Conservation (phyloP, 1,140 invertebrate genomes). For the Anthonomus grandis region DNA sequence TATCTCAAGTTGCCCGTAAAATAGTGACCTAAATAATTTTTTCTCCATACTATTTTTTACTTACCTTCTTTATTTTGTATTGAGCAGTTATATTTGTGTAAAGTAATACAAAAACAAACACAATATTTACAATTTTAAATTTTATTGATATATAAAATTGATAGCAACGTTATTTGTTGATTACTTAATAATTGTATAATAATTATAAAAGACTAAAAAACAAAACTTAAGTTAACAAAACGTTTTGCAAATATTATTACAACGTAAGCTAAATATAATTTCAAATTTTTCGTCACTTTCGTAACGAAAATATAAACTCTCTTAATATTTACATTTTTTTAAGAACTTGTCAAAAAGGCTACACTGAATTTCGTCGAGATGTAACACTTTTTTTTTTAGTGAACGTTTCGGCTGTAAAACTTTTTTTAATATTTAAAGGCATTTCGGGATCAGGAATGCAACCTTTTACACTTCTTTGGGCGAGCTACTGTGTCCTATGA, state of each 20-base stretch:
- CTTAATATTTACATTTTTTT: slow-evolving; percentile 26
- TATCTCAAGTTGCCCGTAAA: too few relatives aligned
- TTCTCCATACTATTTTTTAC: too few relatives aligned
- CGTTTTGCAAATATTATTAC: slow-evolving; percentile 27
- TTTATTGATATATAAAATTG: slow-evolving; percentile 44
- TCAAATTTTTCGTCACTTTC: slow-evolving; percentile 20
- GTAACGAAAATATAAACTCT: slow-evolving; percentile 32
- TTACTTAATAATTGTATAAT: slow-evolving; percentile 34
- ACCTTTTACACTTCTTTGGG: too few relatives aligned
- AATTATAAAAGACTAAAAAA: slow-evolving; percentile 33
- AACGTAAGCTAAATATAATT: slow-evolving; percentile 33
- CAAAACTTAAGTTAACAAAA: slow-evolving; percentile 34
- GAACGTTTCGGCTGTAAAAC: slow-evolving; percentile 1
- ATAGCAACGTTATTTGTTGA: slow-evolving; percentile 39
- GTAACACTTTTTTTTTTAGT: neutral
- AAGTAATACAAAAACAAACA: too few relatives aligned
- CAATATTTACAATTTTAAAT: slow-evolving; percentile 29
- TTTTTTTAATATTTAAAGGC: neutral
- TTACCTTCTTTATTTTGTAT: too few relatives aligned
- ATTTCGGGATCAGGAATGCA: neutral
- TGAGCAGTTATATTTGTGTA: too few relatives aligned
- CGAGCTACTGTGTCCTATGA: neutral
- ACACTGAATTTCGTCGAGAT: neutral
- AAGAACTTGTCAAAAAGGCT: slow-evolving; percentile 23
- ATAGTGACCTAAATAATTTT: too few relatives aligned